Conservation (phyloP, 2,888 invertebrate species). For the Eurytoma californica region DNA sequence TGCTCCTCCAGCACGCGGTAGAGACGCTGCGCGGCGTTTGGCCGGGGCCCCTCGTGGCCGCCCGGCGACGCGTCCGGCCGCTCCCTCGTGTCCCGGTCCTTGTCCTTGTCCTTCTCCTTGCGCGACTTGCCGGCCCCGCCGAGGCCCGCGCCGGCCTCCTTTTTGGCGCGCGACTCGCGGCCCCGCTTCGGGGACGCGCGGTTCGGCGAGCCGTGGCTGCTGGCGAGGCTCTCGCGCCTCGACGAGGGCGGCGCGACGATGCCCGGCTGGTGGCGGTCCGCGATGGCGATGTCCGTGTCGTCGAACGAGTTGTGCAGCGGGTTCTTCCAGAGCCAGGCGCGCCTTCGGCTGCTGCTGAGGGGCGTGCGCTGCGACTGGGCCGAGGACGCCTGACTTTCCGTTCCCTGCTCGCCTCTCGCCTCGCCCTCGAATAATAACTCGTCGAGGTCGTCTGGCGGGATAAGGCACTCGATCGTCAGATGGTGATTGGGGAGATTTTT, state of each 20-base stretch:
- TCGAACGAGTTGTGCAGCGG: conserved; percentile 66
- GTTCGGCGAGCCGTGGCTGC: conserved; percentile 68
- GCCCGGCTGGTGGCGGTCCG: conserved; percentile 58
- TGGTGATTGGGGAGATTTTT: too few species aligned
- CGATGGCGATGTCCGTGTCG: conserved; percentile 63
- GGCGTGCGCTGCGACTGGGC: conserved; percentile 29
- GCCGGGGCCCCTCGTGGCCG: conserved; percentile 62
- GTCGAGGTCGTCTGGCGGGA: conserved; percentile 73
- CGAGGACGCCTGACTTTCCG: conserved; percentile 33
- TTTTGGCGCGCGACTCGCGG: conserved; percentile 51
- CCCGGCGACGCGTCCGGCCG: conserved; percentile 63
- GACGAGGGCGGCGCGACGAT: conserved; percentile 62
- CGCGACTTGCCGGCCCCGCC: conserved; percentile 9
- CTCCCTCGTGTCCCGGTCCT: not conserved
- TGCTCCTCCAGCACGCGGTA: conserved; percentile 73
- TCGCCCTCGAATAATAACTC: conserved; percentile 71
- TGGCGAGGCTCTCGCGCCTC: conserved; percentile 67
- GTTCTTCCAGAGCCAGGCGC: conserved; percentile 70
- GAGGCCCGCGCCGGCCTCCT: conserved; percentile 5
- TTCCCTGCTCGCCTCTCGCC: conserved; percentile 61
- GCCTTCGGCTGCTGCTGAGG: conserved; percentile 64
- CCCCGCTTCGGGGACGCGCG: conserved; percentile 68
- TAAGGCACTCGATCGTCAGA: not conserved
- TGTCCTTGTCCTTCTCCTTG: conserved; percentile 25
- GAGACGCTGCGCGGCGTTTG: conserved; percentile 71